Evolutionary conservation across 2,113 vertebrate genomes (phyloP), one percentile per base, ranked within the genome.

Genomic region (Dicrurus megarhynchus): DNA sequence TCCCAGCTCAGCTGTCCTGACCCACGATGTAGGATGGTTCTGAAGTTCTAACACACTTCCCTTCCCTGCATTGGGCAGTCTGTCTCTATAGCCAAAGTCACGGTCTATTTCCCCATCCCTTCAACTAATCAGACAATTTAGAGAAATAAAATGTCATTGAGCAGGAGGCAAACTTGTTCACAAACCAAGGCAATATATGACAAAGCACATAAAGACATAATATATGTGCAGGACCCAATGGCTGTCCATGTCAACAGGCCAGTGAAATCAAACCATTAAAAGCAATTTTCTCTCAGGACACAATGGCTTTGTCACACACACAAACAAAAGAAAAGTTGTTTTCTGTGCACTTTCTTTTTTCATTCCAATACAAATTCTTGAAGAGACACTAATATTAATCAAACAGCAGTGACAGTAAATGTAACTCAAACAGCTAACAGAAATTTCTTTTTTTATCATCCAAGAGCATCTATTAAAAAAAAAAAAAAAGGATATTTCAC

Each of bases 381-480:
- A 63, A 70, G 35, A 47, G 41, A 76, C 8, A 61, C 11, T 53
- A 69, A 50, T 22, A 55, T 47, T 61, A 42, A 68, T 59, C 50
- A 77, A 79, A 91, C 93, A 44, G 26, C 39, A 87, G 16, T n/a
- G 37, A 86, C 70, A 79, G 41, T 28, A 89, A 83, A 73, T 4
- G 3, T 10, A 44, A 82, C 39, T 94, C n/a, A 37, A 61, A 75
- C 12, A 87, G 65, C 46, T 52, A 79, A 85, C 0, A 64, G 59
- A 57, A 91, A 84, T 23, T 6, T 57, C 68, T 28, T 11, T 0
- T 83, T 91, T 77, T 22, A 57, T 52, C 41, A 77, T 56, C 68
- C 42, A 91, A 33, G 24, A 90, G 22, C 67, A 77, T 46, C n/a
- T 32, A 75, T 39, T 7, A 11, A 33, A 50, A 20, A 55, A 17